These are phyloP conservation scores for Subacronicta megacephala DNA, from an alignment of 2,888 invertebrate genomes.

Conservation along the genomic window DNA sequence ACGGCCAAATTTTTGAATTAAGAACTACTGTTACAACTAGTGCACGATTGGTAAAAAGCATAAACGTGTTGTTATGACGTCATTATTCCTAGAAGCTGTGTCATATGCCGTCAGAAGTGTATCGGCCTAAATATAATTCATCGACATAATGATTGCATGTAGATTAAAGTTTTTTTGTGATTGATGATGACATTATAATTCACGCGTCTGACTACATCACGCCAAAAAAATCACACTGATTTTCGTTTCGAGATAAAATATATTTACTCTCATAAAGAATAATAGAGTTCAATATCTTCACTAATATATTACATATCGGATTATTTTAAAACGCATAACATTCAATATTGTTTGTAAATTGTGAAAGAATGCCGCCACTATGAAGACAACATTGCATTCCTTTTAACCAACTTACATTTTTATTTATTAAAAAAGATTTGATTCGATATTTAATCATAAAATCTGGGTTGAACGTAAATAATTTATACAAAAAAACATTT, in stretches of 20 bases:
- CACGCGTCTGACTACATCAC: slow-evolving; percentile 25
- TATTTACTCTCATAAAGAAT: slow-evolving; percentile 13
- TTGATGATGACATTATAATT: slow-evolving; percentile 33
- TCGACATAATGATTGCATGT: slow-evolving; percentile 16
- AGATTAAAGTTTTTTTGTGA: slow-evolving; percentile 27
- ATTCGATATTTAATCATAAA: slow-evolving; percentile 44
- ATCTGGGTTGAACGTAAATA: slow-evolving; percentile 47
- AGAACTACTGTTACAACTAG: slow-evolving; percentile 39
- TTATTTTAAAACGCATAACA: slow-evolving; percentile 28
- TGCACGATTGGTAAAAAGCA: slow-evolving; percentile 13
- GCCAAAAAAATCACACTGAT: slow-evolving; percentile 19
- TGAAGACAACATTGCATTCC: slow-evolving; percentile 34
- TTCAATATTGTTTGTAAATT: slow-evolving; percentile 31
- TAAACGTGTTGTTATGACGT: slow-evolving; percentile 28
- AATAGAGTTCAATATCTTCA: slow-evolving; percentile 17
- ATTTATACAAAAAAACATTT: slow-evolving; percentile 46
- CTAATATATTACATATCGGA: slow-evolving; percentile 22
- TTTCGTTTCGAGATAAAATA: slow-evolving; percentile 19
- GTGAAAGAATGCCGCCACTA: slow-evolving; percentile 39
- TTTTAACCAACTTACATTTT: slow-evolving; percentile 32
- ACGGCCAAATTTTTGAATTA: slow-evolving; percentile 21
- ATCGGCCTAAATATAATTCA: slow-evolving; percentile 35
- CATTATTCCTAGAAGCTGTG: slow-evolving; percentile 24
- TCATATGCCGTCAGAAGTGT: slow-evolving; percentile 23
- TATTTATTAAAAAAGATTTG: slow-evolving; percentile 33